Conservation (phyloP, 2,113 vertebrate species). For the Paracanthobrama guichenoti region DNA sequence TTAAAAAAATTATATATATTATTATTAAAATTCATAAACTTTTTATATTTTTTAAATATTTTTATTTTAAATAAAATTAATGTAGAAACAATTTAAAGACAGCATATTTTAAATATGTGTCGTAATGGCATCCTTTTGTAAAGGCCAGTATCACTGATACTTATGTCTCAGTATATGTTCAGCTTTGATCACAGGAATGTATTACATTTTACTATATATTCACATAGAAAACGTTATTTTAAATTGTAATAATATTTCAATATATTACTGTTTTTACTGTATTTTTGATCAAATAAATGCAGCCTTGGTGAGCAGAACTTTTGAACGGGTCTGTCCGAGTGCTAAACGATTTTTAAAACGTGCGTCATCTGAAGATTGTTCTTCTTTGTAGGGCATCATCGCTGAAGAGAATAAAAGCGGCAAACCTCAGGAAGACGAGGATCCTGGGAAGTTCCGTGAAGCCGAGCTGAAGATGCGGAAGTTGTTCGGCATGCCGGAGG, state of each 20-base stretch:
- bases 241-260: background rate
- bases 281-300: background rate
- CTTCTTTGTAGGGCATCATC: slow-evolving; percentile 86
- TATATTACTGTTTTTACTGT: background rate
- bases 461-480: slow-evolving; percentile 95
- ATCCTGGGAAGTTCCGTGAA: slow-evolving; percentile 94
- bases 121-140: too few species aligned
- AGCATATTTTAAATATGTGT: too few species aligned
- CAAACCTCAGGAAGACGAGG: slow-evolving; percentile 85
- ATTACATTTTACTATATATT: background rate
- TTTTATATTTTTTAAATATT: too few species aligned
- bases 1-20: background rate
- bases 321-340: too few species aligned
- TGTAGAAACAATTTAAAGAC: too few species aligned
- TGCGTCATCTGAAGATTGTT: background rate
- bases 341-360: too few species aligned
- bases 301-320: background rate
- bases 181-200: too few species aligned
- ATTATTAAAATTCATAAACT: too few species aligned
- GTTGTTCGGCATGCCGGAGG: slow-evolving; percentile 95
- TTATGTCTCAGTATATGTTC: too few species aligned
- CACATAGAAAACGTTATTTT: background rate
- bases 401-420: slow-evolving; percentile 93
- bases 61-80: too few species aligned
- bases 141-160: too few species aligned